A percentile compares a stretch with the other conserved stretches of the same genome.
Evolutionary conservation across 2,797 vertebrate genomes (phyloP).

Genomic region (Argyrosomus regius): DNA sequence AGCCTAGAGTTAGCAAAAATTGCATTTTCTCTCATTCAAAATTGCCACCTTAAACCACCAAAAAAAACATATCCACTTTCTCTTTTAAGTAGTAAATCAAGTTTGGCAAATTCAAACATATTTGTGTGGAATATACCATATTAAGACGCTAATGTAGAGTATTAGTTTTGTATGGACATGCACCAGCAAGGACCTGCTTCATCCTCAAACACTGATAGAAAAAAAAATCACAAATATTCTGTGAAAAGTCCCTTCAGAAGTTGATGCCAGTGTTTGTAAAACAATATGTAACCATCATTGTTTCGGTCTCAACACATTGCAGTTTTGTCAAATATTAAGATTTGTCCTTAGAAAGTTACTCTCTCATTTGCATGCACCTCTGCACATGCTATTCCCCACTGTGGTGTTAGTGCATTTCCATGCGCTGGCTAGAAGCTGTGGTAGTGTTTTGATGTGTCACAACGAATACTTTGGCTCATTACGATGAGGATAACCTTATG

Average conservation of each 20-base stretch:
- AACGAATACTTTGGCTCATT: conserved; percentile 71
- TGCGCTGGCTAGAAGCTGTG: conserved; percentile 56
- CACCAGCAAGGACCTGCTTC: not conserved
- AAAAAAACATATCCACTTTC: not conserved
- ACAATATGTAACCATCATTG: conserved; percentile 16
- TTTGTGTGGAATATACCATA: not conserved
- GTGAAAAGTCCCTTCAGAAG: not conserved
- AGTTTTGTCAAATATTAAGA: conserved; percentile 51
- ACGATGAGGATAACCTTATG: conserved; percentile 70
- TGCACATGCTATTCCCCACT: conserved; percentile 49
- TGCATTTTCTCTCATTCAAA: not conserved
- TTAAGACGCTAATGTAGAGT: not conserved
- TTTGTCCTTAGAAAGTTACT: conserved; percentile 43
- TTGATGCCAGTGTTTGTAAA: conserved; percentile 10
- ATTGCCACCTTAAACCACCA: not conserved
- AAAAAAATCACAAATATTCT: not conserved
- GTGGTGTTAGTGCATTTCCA: conserved; percentile 64
- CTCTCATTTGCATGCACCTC: conserved; percentile 63
- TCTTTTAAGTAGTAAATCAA: not conserved
- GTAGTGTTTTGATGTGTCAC: conserved; percentile 75
- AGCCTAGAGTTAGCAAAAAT: not conserved
- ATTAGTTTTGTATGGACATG: not conserved
- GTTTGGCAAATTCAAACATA: not conserved
- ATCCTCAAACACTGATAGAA: not conserved
- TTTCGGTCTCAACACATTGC: conserved; percentile 26